Conservation (phyloP, 1,140 invertebrate genomes). For the Polypedilum pembai region DNA sequence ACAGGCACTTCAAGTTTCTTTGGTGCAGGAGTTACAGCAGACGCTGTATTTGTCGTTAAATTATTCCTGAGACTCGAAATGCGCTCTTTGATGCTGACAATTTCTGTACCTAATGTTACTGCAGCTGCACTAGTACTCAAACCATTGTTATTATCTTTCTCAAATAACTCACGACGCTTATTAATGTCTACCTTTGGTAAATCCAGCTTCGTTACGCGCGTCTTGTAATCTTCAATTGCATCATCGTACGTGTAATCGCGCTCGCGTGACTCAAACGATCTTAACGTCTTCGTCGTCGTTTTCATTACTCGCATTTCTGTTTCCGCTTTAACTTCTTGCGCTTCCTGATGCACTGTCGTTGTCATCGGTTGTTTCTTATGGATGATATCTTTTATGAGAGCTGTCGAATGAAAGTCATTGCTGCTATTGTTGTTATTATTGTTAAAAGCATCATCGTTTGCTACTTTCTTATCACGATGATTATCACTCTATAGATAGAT, state of each 20-base stretch:
- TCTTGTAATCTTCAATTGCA: slow-evolving; percentile 75
- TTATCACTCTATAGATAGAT: slow-evolving; percentile 20
- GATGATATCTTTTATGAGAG: slow-evolving; percentile 23
- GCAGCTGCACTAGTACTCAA: slow-evolving; percentile 35
- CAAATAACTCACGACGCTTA: slow-evolving; percentile 74
- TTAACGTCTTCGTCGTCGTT: slow-evolving; percentile 32
- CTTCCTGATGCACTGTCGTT: neutral
- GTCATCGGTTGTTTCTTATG: neutral
- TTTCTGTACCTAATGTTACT: slow-evolving; percentile 45
- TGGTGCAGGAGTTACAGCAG: slow-evolving; percentile 34
- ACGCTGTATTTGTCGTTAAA: neutral
- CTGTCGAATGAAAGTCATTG: slow-evolving; percentile 16
- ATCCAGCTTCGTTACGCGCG: slow-evolving; percentile 56
- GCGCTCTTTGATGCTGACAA: slow-evolving; percentile 63
- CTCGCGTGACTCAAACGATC: slow-evolving; percentile 39
- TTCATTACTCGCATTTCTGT: neutral
- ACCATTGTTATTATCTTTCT: slow-evolving; percentile 46
- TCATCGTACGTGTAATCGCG: slow-evolving; percentile 77
- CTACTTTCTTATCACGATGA: slow-evolving; percentile 18
- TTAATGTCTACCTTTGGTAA: slow-evolving; percentile 72
- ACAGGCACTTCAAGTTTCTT: slow-evolving; percentile 44
- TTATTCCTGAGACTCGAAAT: slow-evolving; percentile 48
- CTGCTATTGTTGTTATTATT: neutral
- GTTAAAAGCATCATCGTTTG: slow-evolving; percentile 8
- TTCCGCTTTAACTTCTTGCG: neutral